These are phyloP conservation scores for Tetropium fuscum DNA, from an alignment of 2,888 invertebrate species.

Conservation along the genomic window DNA sequence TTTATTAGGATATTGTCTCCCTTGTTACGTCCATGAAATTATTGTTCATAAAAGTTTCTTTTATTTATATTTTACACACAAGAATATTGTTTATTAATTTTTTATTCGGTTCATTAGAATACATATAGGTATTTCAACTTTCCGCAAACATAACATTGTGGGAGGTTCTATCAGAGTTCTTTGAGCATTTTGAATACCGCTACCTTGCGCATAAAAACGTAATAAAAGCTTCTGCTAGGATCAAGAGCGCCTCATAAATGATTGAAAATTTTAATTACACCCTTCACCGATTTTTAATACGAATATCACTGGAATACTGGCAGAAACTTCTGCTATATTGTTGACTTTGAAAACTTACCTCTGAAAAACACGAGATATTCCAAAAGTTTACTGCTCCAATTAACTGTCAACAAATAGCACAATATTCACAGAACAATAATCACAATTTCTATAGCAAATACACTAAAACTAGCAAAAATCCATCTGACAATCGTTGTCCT, in stretches of 20 bases:
- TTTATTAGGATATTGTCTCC: too few species aligned
- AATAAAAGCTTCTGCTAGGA: conserved; percentile 31
- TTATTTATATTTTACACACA: too few species aligned
- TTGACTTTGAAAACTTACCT: conserved; percentile 6
- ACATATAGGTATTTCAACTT: too few species aligned
- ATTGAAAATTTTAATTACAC: conserved; percentile 49
- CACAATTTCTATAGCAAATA: conserved; percentile 8
- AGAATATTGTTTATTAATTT: too few species aligned
- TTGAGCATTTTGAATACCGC: too few species aligned
- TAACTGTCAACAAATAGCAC: conserved; percentile 12
- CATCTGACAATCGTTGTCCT: conserved; percentile 8
- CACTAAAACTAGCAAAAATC: not conserved
- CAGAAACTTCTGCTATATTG: not conserved
- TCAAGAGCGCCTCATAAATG: conserved; percentile 41
- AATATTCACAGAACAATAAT: conserved; percentile 13
- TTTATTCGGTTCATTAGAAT: too few species aligned
- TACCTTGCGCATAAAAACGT: conserved; percentile 26
- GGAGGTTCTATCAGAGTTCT: too few species aligned
- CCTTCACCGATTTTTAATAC: conserved; percentile 42
- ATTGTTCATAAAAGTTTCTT: too few species aligned
- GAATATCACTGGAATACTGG: conserved; percentile 34
- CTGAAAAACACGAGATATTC: conserved; percentile 16
- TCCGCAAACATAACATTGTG: too few species aligned
- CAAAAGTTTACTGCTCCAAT: conserved; percentile 25
- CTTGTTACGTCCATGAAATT: too few species aligned